phyloP scores from a whole-genome alignment of 2,797 vertebrate species.

The Pseudotriccus pelzelni region DNA sequence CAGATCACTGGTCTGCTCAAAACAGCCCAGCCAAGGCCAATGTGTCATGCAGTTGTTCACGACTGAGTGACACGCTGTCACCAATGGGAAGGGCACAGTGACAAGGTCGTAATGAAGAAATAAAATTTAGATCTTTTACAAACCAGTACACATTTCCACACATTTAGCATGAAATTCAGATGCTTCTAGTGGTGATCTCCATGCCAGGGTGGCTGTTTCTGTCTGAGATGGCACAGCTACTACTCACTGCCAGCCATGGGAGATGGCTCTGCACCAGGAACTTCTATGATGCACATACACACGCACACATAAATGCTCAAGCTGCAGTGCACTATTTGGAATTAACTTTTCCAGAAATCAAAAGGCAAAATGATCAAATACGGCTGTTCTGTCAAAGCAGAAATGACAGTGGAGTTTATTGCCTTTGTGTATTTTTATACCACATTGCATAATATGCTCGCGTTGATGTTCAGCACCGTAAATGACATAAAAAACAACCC shows the following conservation, averaged over 20 bases:
- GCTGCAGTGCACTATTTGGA: background rate
- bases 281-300: background rate
- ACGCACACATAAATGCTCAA: fast-evolving
- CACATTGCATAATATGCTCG: background rate
- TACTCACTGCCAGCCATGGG: fast-evolving
- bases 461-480: background rate
- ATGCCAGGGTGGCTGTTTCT: fast-evolving
- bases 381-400: background rate
- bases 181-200: background rate
- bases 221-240: background rate
- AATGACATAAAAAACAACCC: conserved; percentile 59
- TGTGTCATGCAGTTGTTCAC: background rate
- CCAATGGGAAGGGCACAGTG: background rate
- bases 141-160: background rate
- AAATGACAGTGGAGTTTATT: background rate
- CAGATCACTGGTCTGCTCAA: background rate
- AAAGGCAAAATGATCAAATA: conserved; percentile 7
- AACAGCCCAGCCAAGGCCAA: background rate
- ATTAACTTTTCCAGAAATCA: background rate
- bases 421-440: background rate
- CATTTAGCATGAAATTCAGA: background rate
- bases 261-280: background rate
- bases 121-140: background rate
- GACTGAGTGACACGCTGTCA: background rate
- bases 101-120: background rate